A percentile compares a stretch with the other conserved stretches of the same genome.
Conservation (phyloP, 2,888 invertebrate genomes). For the Candidula unifasciata region DNA sequence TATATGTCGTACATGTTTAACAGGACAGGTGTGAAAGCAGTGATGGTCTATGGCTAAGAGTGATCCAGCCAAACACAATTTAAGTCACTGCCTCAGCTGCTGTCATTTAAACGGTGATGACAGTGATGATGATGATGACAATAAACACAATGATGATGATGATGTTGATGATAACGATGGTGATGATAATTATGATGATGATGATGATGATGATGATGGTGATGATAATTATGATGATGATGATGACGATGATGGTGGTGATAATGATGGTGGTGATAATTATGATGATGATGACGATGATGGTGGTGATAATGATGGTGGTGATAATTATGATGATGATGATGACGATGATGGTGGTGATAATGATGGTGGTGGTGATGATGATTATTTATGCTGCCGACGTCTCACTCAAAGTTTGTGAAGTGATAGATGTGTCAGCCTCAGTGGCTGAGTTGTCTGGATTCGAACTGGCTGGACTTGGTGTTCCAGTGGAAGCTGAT, state of each 20-base stretch:
- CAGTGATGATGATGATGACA: no score
- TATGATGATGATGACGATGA: neutral
- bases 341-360: neutral
- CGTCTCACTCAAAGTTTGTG: neutral
- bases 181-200: neutral
- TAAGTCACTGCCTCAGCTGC: no score
- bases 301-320: neutral
- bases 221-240: neutral
- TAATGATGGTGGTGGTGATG: neutral
- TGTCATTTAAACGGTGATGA: no score
- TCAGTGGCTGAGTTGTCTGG: conserved; percentile 12
- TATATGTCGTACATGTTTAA: no score
- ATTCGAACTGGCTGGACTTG: conserved; percentile 20
- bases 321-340: neutral
- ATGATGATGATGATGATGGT: neutral
- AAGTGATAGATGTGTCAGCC: neutral
- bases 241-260: no score
- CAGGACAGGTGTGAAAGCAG: no score
- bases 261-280: neutral
- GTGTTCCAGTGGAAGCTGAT: conserved; percentile 16
- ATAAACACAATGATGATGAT: neutral
- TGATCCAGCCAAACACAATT: no score
- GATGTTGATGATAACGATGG: neutral
- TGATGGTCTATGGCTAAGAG: no score
- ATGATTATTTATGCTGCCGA: neutral